Percentiles rank a stretch among this genome's conserved stretches.
Conservation (phyloP, 2,113 vertebrate species). For the Cichladusa arquata region DNA sequence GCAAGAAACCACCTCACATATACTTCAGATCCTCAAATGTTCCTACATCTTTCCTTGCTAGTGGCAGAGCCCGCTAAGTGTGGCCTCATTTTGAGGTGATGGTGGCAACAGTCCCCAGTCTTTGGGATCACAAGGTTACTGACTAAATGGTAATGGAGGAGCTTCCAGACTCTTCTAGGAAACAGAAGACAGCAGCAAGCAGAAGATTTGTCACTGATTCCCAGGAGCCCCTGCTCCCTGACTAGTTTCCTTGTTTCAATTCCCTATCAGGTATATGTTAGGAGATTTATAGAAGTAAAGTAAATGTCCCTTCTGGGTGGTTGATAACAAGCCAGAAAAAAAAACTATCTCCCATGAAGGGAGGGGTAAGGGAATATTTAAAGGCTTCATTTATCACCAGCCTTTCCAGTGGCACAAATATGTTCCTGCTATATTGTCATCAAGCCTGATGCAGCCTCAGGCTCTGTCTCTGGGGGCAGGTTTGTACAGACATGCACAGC, state of each 20-base stretch:
- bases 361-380: background rate
- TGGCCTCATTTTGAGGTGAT: background rate
- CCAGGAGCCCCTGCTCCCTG: background rate
- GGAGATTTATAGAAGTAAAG: background rate
- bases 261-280: background rate
- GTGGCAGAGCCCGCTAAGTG: background rate
- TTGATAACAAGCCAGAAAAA: background rate
- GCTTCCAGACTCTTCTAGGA: background rate
- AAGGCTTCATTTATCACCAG: background rate
- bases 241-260: background rate
- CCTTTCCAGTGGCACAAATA: background rate
- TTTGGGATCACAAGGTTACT: background rate
- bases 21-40: background rate
- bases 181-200: background rate
- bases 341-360: background rate
- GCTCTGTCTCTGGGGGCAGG: background rate
- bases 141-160: background rate
- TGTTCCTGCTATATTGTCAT: background rate
- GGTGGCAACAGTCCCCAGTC: background rate
- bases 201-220: background rate
- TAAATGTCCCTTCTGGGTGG: background rate
- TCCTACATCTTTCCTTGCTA: background rate
- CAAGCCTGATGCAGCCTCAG: background rate
- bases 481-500: background rate
- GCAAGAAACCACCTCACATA: background rate